These are phyloP conservation scores for Agapetus fuscipes DNA, from an alignment of 2,888 invertebrate species.

Conservation along the genomic window DNA sequence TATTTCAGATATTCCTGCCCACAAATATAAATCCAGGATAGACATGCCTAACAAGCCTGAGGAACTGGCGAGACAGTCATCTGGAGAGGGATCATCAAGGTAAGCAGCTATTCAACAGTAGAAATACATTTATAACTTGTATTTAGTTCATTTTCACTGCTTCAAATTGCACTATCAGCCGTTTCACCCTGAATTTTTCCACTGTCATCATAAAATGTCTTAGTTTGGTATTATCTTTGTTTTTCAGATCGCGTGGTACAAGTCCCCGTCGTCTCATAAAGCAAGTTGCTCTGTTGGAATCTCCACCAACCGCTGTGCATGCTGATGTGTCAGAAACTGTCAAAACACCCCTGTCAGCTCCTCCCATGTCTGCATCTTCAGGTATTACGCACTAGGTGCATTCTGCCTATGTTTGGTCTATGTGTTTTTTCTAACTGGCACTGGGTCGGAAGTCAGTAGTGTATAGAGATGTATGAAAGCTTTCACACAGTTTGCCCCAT, in stretches of 20 bases:
- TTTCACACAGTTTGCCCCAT: too few relatives aligned
- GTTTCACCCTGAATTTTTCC: too few relatives aligned
- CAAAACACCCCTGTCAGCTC: slow-evolving; percentile 16
- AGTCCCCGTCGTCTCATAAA: slow-evolving; percentile 59
- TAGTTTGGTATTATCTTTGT: too few relatives aligned
- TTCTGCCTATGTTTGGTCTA: too few relatives aligned
- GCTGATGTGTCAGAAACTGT: slow-evolving; percentile 23
- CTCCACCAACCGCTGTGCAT: slow-evolving; percentile 39
- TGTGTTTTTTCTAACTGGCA: too few relatives aligned
- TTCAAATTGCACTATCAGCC: too few relatives aligned
- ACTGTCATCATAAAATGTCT: too few relatives aligned
- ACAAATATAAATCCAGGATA: slow-evolving; percentile 8
- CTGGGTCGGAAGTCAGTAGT: too few relatives aligned
- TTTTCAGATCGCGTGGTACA: slow-evolving; percentile 35
- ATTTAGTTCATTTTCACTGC: too few relatives aligned
- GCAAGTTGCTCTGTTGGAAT: slow-evolving; percentile 59
- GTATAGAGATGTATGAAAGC: too few relatives aligned
- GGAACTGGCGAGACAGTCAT: slow-evolving; percentile 18
- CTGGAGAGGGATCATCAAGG: slow-evolving; percentile 21
- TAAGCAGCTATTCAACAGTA: background rate
- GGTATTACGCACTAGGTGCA: slow-evolving; percentile 9
- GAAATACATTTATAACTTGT: too few relatives aligned
- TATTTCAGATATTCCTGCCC: too few relatives aligned
- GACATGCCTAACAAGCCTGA: slow-evolving; percentile 14
- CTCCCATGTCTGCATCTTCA: slow-evolving; percentile 11